Conservation (phyloP, 35 echinoderm and acorn worm genomes). For the Eucidaris tribuloides region DNA sequence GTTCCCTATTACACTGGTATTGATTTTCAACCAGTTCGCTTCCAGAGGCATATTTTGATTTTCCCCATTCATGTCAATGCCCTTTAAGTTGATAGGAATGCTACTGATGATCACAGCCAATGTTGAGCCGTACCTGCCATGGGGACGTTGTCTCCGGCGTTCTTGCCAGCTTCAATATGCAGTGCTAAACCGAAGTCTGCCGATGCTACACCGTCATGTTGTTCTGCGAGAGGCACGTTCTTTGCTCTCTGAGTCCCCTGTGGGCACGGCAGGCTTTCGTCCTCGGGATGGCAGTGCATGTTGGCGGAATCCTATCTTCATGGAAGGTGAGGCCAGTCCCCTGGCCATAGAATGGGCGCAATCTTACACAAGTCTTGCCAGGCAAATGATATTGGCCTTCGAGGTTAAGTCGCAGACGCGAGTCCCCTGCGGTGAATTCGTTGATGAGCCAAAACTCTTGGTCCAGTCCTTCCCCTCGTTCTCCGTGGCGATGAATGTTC, state of each 20-base stretch:
- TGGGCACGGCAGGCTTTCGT: slow-evolving; percentile 97
- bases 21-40: too few relatives aligned
- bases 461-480: slow-evolving; percentile 83
- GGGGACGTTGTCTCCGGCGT: slow-evolving; percentile 75
- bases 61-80: too few relatives aligned
- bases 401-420: slow-evolving; percentile 90
- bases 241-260: slow-evolving; percentile 97
- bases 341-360: slow-evolving; percentile 69
- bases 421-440: slow-evolving; percentile 84
- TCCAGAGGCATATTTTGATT: too few relatives aligned
- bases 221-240: slow-evolving; percentile 89
- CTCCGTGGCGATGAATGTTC: slow-evolving; percentile 83
- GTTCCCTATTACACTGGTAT: too few relatives aligned
- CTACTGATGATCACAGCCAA: too few relatives aligned
- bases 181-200: slow-evolving; percentile 94
- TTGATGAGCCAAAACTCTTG: slow-evolving; percentile 91
- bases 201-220: slow-evolving; percentile 75
- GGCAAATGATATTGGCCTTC: slow-evolving; percentile 78
- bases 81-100: too few relatives aligned
- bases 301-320: slow-evolving; percentile 67
- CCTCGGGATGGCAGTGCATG: not conserved
- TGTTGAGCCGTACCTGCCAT: too few relatives aligned
- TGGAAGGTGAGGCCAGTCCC: slow-evolving; percentile 88
- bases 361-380: slow-evolving; percentile 89
- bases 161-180: slow-evolving; percentile 91